phyloP scores from a whole-genome alignment of 2,113 vertebrate species.

The Eulacestoma nigropectus region DNA sequence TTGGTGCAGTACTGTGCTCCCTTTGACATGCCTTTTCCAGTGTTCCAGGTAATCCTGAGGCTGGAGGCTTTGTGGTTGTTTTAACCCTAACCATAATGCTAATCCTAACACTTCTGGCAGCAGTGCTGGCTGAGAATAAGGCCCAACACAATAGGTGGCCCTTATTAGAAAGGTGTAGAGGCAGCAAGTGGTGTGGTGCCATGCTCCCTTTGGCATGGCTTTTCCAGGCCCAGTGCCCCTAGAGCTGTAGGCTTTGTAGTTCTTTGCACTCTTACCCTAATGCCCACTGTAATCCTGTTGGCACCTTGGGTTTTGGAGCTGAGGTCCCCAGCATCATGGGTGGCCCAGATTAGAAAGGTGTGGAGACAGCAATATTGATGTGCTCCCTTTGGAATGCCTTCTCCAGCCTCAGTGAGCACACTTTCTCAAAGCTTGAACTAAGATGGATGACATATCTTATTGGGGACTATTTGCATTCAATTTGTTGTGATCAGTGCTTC shows the following conservation, averaged over 20 bases:
- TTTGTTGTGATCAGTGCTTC: background rate
- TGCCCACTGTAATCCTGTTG: background rate
- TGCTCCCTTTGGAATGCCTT: background rate
- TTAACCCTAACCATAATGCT: background rate
- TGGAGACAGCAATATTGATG: background rate
- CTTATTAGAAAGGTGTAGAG: background rate
- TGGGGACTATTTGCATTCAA: background rate
- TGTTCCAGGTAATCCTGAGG: background rate
- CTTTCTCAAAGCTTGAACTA: background rate
- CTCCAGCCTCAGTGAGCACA: background rate
- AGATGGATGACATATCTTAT: background rate
- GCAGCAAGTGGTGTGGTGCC: background rate
- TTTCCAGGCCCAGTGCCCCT: background rate
- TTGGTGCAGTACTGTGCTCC: background rate
- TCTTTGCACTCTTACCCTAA: background rate
- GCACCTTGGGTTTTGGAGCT: background rate
- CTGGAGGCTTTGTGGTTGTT: background rate
- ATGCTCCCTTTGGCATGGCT: background rate
- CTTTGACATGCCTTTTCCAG: background rate
- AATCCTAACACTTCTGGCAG: background rate
- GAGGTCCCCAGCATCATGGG: background rate
- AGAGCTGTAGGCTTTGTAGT: no score
- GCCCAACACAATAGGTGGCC: background rate
- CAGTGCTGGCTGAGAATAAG: background rate
- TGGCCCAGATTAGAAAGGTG: background rate